Evolutionary conservation across 2,113 vertebrate species (phyloP).

Genomic region (Petromus typicus): DNA sequence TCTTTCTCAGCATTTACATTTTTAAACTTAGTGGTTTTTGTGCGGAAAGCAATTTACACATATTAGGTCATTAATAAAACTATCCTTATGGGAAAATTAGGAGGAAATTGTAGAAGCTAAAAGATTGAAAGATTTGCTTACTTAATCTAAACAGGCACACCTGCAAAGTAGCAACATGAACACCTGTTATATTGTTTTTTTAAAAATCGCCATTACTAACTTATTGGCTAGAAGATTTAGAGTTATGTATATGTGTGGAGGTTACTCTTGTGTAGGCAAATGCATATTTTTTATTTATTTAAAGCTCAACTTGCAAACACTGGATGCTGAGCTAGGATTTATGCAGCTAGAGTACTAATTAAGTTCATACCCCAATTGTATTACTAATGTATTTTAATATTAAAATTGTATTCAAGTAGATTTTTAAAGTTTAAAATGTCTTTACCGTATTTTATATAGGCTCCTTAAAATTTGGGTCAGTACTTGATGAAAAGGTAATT

Average conservation of each 20-base stretch:
- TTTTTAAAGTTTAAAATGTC: not conserved
- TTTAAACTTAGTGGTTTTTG: not conserved
- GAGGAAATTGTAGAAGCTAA: not conserved
- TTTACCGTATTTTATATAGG: slow-evolving; percentile 18
- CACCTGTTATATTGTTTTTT: not conserved
- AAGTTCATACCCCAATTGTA: not conserved
- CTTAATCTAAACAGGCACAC: not conserved
- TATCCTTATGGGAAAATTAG: not conserved
- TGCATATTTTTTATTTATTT: slow-evolving; percentile 36
- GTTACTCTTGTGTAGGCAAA: slow-evolving; percentile 13
- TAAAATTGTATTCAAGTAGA: not conserved
- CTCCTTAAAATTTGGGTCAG: not conserved
- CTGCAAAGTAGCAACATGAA: not conserved
- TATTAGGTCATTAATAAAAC: slow-evolving; percentile 41
- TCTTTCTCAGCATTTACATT: slow-evolving; percentile 25
- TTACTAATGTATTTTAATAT: not conserved
- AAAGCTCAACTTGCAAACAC: slow-evolving; percentile 38
- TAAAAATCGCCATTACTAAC: not conserved
- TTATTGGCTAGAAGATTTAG: slow-evolving; percentile 5
- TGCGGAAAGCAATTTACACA: slow-evolving; percentile 13
- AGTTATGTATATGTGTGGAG: not conserved
- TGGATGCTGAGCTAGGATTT: not conserved
- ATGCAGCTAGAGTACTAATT: not conserved
- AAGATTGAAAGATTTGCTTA: not conserved
- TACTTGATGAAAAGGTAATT: slow-evolving; percentile 3